A percentile compares a stretch with the other conserved stretches of the same genome.
These are phyloP conservation scores for Semicossyphus pulcher DNA, from an alignment of 2,113 vertebrate genomes.

Conservation along the genomic window DNA sequence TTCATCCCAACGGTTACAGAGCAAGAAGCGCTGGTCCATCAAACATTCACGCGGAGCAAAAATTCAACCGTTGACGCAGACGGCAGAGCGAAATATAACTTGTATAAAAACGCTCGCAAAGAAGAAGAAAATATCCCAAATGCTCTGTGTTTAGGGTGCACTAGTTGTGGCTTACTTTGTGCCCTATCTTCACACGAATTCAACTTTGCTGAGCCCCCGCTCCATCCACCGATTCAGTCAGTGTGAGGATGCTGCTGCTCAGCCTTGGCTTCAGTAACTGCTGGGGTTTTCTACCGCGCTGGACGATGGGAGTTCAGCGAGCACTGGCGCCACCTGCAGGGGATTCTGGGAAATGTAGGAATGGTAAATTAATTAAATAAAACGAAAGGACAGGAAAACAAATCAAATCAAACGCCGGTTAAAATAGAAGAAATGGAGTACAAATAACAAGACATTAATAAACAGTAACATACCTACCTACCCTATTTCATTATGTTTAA, in stretches of 20 bases:
- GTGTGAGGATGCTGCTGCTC: constrained; percentile 38
- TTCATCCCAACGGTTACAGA: constrained; percentile 12
- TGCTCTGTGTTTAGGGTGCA: neutral
- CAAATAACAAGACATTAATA: neutral
- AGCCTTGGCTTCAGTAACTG: neutral
- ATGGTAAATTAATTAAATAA: neutral
- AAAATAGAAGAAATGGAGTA: too few relatives aligned
- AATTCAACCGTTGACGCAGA: neutral
- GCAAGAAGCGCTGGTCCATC: constrained; percentile 32
- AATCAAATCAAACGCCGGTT: neutral
- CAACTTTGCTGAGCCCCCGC: constrained; percentile 45
- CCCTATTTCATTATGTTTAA: too few relatives aligned
- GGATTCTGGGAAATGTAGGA: constrained; percentile 36
- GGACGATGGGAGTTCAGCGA: neutral
- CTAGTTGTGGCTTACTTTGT: constrained; percentile 7
- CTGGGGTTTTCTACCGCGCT: neutral
- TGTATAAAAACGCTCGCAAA: neutral
- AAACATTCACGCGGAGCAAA: constrained; percentile 32
- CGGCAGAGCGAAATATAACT: neutral
- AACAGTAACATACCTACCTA: too few relatives aligned
- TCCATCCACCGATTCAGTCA: constrained; percentile 8
- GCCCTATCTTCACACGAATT: neutral
- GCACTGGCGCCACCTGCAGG: constrained; percentile 62
- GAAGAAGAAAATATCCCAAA: neutral
- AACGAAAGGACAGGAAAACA: neutral